Base-by-base conservation (phyloP, 2,797 vertebrate genomes). In the Enteromius argenteus region DNA sequence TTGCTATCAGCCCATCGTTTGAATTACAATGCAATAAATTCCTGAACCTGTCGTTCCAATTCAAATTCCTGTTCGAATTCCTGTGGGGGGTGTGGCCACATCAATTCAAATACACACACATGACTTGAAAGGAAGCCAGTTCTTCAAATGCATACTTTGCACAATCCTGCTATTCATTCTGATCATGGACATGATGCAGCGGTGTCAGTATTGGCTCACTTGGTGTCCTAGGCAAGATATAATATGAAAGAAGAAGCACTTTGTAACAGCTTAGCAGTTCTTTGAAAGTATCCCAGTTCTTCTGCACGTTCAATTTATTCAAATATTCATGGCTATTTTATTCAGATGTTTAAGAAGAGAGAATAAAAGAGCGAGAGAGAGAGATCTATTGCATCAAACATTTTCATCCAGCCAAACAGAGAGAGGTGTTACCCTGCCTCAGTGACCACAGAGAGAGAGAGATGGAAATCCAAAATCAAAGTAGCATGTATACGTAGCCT, bases 401-500 rank as follows among this genome's bases (percentile, higher is more conserved):
- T 35, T 64, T 42, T 69, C 21, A 58, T 72, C 66, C 69, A 77
- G 67, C 60, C 19, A 69, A 80, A 69, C 17, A 56, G 74, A 37
- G 23, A 49, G 72, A 56, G 30, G 37, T 80, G 84, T 69, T 56
- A 80, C 76, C 23, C 35, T 76, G 74, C n/a, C 39, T 75, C 30
- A 60, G 32, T 42, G 49, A 58, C 73, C 35, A 77, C 35, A 68
- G 23, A 27, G 71, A 67, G 44, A 78, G 42, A 42, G 23, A 74
- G 44, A 67, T 35, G 23, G 62, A 73, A 37, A 77, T 77, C 42
- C n/a, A n/a, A 72, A 76, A 84, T 81, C 64, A 77, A 80, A 76
- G 60, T 66, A 71, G 23, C 71, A 71, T 83, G 75, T 86, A 71
- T 73, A 81, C 69, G 79, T 79, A 77, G 58, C 85, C 81, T 30